phyloP scores from a whole-genome alignment of 2,888 invertebrate species.

The Darwinula stevensoni region DNA sequence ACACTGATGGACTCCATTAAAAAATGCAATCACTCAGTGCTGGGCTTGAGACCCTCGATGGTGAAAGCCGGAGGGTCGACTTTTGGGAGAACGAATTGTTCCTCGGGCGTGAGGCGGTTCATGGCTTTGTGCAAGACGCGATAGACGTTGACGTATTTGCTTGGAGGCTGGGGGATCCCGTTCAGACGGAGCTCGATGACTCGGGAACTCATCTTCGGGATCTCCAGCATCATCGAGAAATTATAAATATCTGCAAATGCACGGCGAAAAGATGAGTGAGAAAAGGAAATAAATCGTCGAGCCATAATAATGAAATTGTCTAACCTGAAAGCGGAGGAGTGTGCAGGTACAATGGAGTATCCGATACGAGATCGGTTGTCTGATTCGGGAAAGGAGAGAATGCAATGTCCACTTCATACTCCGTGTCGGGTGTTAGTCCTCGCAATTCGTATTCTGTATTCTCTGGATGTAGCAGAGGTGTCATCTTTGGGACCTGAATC shows the following conservation, averaged over 20 bases:
- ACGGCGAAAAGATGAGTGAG: neutral
- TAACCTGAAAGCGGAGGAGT: conserved; percentile 36
- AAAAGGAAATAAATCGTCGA: neutral
- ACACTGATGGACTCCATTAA: no score
- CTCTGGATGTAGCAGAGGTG: conserved; percentile 52
- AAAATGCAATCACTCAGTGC: conserved; percentile 26
- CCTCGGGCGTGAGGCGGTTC: conserved; percentile 33
- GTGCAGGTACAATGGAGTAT: conserved; percentile 32
- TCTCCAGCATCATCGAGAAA: conserved; percentile 45
- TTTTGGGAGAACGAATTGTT: conserved; percentile 41
- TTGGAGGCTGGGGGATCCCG: conserved; percentile 60
- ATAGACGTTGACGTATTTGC: conserved; percentile 65
- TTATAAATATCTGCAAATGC: conserved; percentile 36
- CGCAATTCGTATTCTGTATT: conserved; percentile 44
- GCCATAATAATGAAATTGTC: neutral
- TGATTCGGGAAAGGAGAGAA: conserved; percentile 55
- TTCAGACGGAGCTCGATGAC: conserved; percentile 49
- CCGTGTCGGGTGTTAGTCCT: conserved; percentile 40
- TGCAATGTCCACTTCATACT: conserved; percentile 52
- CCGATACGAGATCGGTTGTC: conserved; percentile 41
- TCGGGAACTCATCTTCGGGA: conserved; percentile 38
- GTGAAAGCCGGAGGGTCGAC: conserved; percentile 28
- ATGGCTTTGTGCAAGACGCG: conserved; percentile 51
- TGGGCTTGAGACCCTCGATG: conserved; percentile 37
- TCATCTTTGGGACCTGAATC: conserved; percentile 37